Evolutionary conservation across 2,113 vertebrate genomes (phyloP), one percentile per base, ranked within the genome.

Genomic region (Plotosus lineatus): DNA sequence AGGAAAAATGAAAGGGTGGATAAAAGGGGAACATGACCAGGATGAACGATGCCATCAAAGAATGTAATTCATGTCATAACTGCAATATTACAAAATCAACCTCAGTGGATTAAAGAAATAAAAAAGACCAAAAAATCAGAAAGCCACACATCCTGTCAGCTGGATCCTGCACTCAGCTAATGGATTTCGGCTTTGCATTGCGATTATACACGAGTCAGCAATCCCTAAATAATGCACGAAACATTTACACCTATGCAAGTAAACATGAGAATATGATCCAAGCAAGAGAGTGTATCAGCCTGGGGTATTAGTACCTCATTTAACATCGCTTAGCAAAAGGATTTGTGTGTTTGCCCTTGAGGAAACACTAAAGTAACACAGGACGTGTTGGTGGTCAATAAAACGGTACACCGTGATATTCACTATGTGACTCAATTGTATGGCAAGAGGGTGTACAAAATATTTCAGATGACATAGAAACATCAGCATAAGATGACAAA

Each of bases 41-140:
- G 33, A 61, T 15, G 11, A 68, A 36, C 3, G 3, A 23, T 33
- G 40, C 19, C 69, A 44, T 78, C 46, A 48, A 33, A 69, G 44
- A 31, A 71, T 17, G 50, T 46, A 40, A 79, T 36, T 51, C 44
- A 44, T 26, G 48, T 6, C 46, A 23, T 51, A 73, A 77, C 33
- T 28, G 26, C 42, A 40, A 5, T 31, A 23, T 65, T 68, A 76
- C 40, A 38, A n/a, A n/a, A 58, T 31, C 26, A 42, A 78, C 33
- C 51, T 7, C 21, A 61, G 38, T 53, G 50, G 23, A 56, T 44
- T 56, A 6, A 28, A 11, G n/a, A 12, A n/a, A n/a, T n/a, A n/a
- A n/a, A n/a, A 56, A 56, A 71, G 14, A 23, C n/a, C n/a, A n/a
- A 44, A 8, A 72, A 58, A 55, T 15, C 56, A 38, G 72, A 88